These are phyloP conservation scores for Drosophila yakuba DNA, from an alignment of 1,140 invertebrate genomes.

Conservation along the genomic window DNA sequence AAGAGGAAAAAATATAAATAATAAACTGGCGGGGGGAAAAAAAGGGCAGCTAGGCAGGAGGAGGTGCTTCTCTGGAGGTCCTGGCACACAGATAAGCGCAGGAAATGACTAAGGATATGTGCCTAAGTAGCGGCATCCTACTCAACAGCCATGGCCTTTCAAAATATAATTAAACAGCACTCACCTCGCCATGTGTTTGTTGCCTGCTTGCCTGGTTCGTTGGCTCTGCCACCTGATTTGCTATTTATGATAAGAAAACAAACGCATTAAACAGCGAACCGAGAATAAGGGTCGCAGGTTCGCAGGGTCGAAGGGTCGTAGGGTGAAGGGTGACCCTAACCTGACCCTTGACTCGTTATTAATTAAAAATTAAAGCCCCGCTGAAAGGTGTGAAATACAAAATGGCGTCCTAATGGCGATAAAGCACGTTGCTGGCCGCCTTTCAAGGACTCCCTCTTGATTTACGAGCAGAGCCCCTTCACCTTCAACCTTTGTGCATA, in stretches of 20 bases:
- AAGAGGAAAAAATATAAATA: conserved; percentile 69
- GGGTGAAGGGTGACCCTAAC: conserved; percentile 64
- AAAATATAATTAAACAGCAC: conserved; percentile 80
- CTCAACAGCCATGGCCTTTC: conserved; percentile 42
- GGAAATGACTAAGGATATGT: conserved; percentile 81
- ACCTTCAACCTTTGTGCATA: conserved; percentile 52
- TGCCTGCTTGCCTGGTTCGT: conserved; percentile 52
- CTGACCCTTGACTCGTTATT: conserved; percentile 75
- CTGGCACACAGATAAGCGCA: conserved; percentile 69
- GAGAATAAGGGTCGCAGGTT: conserved; percentile 29
- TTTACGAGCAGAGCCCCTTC: conserved; percentile 59
- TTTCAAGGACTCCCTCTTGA: conserved; percentile 54
- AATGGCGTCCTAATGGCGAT: conserved; percentile 76
- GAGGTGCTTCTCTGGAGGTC: conserved; percentile 13
- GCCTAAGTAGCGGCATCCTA: conserved; percentile 79
- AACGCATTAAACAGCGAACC: conserved; percentile 66
- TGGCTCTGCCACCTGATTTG: conserved; percentile 65
- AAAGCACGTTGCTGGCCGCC: conserved; percentile 61
- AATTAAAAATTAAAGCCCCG: conserved; percentile 81
- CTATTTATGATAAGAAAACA: conserved; percentile 83
- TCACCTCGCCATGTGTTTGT: conserved; percentile 70
- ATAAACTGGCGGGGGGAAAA: conserved; percentile 51
- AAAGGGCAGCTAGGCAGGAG: conserved; percentile 8
- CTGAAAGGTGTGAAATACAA: conserved; percentile 82
- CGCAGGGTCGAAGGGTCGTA: conserved; percentile 22